A percentile compares a stretch with the other conserved stretches of the same genome.
Conservation (phyloP, 2,888 invertebrate species). For the Augiades crinisus region DNA sequence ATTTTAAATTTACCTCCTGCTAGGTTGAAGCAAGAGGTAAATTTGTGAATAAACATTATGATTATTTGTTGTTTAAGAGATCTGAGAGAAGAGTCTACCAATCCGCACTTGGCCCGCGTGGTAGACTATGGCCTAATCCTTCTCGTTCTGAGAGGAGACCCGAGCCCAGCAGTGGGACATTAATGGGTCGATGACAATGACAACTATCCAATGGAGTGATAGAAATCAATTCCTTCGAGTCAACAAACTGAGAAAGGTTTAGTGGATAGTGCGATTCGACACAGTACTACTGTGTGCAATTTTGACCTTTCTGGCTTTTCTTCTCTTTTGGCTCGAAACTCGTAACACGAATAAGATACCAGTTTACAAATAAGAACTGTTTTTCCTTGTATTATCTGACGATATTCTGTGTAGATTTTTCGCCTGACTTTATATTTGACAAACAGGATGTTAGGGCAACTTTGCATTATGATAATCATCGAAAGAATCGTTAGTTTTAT, state of each 20-base stretch:
- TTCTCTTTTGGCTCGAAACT: neutral
- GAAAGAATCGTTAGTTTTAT: no score
- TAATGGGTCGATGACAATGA: no score
- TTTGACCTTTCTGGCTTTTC: conserved; percentile 13
- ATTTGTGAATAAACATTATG: no score
- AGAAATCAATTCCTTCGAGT: conserved; percentile 30
- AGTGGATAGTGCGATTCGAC: conserved; percentile 4
- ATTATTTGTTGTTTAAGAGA: no score
- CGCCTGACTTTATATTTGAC: conserved; percentile 15
- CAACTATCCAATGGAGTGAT: conserved; percentile 25
- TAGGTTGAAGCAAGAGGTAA: no score
- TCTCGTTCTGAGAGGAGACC: no score
- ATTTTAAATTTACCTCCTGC: no score
- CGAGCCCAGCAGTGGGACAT: no score
- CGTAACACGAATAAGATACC: neutral
- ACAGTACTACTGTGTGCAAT: conserved; percentile 6
- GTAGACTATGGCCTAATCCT: no score
- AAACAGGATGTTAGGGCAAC: conserved; percentile 16
- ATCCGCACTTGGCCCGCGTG: no score
- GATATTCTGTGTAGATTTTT: conserved; percentile 3
- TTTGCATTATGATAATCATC: no score
- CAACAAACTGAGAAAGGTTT: conserved; percentile 26
- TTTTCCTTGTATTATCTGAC: neutral
- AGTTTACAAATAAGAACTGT: neutral
- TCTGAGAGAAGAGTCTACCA: no score